Percentiles rank a stretch among this genome's conserved stretches.
These are phyloP conservation scores for Datnioides undecimradiatus DNA, from an alignment of 2,113 vertebrate species.

Conservation along the genomic window DNA sequence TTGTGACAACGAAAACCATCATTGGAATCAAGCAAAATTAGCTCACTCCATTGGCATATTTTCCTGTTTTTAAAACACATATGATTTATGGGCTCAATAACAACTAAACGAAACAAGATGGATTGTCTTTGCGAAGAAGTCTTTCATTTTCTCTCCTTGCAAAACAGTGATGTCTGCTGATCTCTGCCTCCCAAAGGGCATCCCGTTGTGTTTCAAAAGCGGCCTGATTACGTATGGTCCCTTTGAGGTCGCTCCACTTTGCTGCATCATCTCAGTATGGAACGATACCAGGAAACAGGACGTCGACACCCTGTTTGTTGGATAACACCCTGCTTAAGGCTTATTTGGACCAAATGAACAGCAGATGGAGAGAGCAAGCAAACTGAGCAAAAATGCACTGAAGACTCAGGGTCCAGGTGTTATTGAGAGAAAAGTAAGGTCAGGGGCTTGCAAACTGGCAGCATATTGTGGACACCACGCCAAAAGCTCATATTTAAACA, in stretches of 20 bases:
- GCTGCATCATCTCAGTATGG: constrained; percentile 36
- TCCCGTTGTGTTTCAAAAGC: constrained; percentile 3
- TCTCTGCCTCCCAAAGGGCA: constrained; percentile 16
- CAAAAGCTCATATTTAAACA: constrained; percentile 38
- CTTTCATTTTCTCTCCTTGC: background rate
- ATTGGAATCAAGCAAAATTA: background rate
- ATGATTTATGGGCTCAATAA: constrained; percentile 29
- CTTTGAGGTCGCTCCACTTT: constrained; percentile 5
- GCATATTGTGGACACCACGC: background rate
- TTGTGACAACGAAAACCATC: constrained; percentile 25
- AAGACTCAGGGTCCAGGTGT: constrained; percentile 12
- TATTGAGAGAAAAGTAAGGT: background rate
- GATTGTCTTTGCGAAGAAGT: constrained; percentile 1
- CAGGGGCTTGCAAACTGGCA: constrained; percentile 25
- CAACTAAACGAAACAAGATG: constrained; percentile 39
- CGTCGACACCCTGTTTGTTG: constrained; percentile 32
- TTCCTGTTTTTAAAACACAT: constrained; percentile 1
- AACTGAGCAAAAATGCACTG: constrained; percentile 5
- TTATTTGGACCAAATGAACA: constrained; percentile 28
- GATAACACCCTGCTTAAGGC: constrained; percentile 22
- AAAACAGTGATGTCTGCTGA: constrained; percentile 10
- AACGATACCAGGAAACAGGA: constrained; percentile 37
- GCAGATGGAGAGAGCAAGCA: constrained; percentile 38
- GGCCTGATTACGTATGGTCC: constrained; percentile 15
- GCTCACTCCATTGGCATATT: constrained; percentile 30